Conservation (phyloP, 2,113 vertebrate species). For the Numida meleagris region DNA sequence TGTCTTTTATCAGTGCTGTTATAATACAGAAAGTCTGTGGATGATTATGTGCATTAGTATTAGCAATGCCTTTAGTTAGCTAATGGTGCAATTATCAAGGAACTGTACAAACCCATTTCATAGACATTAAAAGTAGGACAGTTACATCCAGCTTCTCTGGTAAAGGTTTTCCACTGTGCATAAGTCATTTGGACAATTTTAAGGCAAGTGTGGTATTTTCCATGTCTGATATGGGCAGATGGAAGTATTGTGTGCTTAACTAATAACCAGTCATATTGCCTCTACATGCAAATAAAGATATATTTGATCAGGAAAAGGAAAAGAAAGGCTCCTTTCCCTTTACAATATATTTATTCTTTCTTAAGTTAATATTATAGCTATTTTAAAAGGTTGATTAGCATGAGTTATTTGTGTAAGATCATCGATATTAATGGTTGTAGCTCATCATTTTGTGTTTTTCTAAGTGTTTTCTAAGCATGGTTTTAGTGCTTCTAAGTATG, state of each 20-base stretch:
- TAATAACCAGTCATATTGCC: background rate
- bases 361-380: background rate
- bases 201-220: slow-evolving; percentile 7
- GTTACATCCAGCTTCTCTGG: background rate
- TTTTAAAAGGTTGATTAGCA: background rate
- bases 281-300: background rate
- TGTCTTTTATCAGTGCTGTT: background rate
- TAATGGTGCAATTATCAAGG: background rate
- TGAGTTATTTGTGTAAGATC: background rate
- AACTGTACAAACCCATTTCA: background rate
- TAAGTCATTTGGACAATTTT: background rate
- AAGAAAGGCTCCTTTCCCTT: background rate
- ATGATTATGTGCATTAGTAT: background rate
- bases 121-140: background rate
- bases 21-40: background rate
- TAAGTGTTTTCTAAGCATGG: background rate
- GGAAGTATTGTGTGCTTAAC: background rate
- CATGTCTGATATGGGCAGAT: background rate
- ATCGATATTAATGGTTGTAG: background rate
- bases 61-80: background rate
- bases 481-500: background rate
- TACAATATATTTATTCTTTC: background rate
- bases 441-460: background rate
- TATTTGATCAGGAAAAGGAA: background rate
- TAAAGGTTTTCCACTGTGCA: background rate